Evolutionary conservation across 2,888 invertebrate species (phyloP).

Genomic region (Drosophila lutescens): DNA sequence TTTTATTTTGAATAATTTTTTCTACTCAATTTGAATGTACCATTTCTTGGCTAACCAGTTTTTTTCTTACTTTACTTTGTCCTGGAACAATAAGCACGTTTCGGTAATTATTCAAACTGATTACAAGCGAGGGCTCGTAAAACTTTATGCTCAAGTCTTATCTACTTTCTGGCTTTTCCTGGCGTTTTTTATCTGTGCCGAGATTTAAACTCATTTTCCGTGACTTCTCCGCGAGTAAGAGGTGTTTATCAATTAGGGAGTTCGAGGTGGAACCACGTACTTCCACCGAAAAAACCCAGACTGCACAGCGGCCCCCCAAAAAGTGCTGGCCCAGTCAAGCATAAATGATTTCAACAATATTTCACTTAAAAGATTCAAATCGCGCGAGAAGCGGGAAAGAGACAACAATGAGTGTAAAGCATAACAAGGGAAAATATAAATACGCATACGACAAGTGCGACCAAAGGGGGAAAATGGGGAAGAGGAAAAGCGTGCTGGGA

Average conservation of each 20-base stretch:
- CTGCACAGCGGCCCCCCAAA: constrained; percentile 4
- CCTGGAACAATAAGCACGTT: constrained; percentile 58
- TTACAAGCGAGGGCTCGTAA: constrained; percentile 65
- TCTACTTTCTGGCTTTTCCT: constrained; percentile 44
- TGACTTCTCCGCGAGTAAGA: constrained; percentile 58
- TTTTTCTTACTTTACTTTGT: not conserved
- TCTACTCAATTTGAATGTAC: not conserved
- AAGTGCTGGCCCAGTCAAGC: constrained; percentile 56
- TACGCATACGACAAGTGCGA: constrained; percentile 74
- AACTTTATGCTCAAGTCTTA: constrained; percentile 66
- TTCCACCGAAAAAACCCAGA: not conserved
- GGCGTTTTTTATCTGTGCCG: constrained; percentile 54
- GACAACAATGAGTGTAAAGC: constrained; percentile 47
- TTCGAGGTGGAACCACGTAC: constrained; percentile 52
- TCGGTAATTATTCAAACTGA: constrained; percentile 76
- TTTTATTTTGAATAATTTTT: not conserved
- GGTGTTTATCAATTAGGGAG: constrained; percentile 67
- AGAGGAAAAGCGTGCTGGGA: constrained; percentile 15
- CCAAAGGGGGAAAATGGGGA: not conserved
- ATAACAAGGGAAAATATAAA: constrained; percentile 74
- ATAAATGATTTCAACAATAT: constrained; percentile 82
- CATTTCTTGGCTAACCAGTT: not conserved
- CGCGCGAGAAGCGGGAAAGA: constrained; percentile 50
- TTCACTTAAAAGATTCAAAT: constrained; percentile 81
- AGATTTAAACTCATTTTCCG: constrained; percentile 72